Evolutionary conservation across 1,140 invertebrate species (phyloP), one percentile per base, ranked within the genome.

Genomic region (Scaptomyza hsui): DNA sequence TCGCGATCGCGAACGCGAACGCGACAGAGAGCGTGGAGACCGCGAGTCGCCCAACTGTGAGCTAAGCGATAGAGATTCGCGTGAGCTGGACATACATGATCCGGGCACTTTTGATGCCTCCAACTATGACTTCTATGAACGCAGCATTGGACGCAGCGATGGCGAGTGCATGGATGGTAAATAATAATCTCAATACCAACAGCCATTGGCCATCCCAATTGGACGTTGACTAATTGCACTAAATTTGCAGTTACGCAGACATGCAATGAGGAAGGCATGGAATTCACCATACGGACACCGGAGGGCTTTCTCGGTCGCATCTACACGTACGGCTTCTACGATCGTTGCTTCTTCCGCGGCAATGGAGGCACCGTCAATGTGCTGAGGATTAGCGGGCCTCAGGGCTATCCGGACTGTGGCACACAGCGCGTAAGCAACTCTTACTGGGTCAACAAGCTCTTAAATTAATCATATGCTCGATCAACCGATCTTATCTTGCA

Each of bases 211-310:
- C 19, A 29, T 48, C 35, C 18, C 10, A 69, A 42, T 26, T 45
- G 44, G 16, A 69, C 44, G 48, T 32, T 49, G 45, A 60, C 53
- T 32, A 60, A 76, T 75, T 67, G 37, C 39, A 18, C 35, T n/a
- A 19, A 18, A 15, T 62, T 67, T 92, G 5, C 80, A 97, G 97
- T 98, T 29, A 96, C 95, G 57, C 97, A 98, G 94, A 95, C 96
- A 0, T 98, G 97, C 91, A 97, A 96, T 79, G 96, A 97, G 92
- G 96, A 97, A 91, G 97, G 97, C 0, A 98, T 98, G 97, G 97
- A 97, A 91, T 98, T 98, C 80, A 97, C 96, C 1, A 92, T 98
- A 13, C 93, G 95, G 48, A 97, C 97, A 1, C 96, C 96, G 0
- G 96, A 97, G 93, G 96, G 96, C 32, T 98, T 98, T 88, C 94